These are phyloP conservation scores for Nebria ingens DNA, from an alignment of 1,140 invertebrate species.

Conservation along the genomic window DNA sequence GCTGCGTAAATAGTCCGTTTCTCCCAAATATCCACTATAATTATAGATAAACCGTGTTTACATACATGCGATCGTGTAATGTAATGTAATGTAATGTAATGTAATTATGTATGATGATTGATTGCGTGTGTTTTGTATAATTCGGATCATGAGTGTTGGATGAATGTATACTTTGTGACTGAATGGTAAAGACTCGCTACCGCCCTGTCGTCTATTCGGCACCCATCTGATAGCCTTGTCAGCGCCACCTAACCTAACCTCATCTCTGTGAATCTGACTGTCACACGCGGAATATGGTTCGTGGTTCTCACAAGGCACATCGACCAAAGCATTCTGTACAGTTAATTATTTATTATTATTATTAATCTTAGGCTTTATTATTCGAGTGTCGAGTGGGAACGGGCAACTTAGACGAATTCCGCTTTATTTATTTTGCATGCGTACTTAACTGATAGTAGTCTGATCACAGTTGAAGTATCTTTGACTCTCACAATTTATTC, in stretches of 20 bases:
- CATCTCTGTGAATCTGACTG: not conserved
- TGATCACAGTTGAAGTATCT: too few relatives aligned
- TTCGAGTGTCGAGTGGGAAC: slow-evolving; percentile 17
- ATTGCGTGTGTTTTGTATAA: not conserved
- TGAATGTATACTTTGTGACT: not conserved
- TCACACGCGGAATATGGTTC: not conserved
- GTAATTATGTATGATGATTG: not conserved
- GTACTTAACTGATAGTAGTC: too few relatives aligned
- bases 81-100: not conserved
- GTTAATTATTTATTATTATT: slow-evolving; percentile 14
- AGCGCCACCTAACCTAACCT: not conserved
- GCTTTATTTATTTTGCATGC: slow-evolving; percentile 23
- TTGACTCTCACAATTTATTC: too few relatives aligned
- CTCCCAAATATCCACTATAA: not conserved
- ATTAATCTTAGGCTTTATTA: slow-evolving; percentile 22
- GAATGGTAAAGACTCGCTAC: not conserved
- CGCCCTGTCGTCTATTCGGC: not conserved
- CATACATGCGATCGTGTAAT: not conserved
- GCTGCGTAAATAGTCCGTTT: not conserved
- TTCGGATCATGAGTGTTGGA: not conserved
- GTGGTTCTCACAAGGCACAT: not conserved
- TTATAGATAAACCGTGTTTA: too few relatives aligned
- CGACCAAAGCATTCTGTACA: slow-evolving; percentile 20
- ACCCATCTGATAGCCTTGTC: not conserved
- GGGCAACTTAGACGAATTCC: not conserved